These are phyloP conservation scores for Pagrus major DNA, from an alignment of 2,113 vertebrate species.

Conservation along the genomic window DNA sequence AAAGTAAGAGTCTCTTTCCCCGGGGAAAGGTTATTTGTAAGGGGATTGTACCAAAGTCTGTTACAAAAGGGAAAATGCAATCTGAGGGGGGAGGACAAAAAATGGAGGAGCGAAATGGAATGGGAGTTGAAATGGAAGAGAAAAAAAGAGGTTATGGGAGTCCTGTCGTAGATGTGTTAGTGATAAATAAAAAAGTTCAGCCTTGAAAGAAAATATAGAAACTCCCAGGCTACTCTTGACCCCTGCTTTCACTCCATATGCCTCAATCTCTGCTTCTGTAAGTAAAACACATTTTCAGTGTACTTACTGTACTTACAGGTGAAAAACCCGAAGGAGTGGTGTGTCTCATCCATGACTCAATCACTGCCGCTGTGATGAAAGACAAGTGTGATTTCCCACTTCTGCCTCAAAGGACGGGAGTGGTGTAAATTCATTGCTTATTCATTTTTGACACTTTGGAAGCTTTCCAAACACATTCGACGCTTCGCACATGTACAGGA, in stretches of 20 bases:
- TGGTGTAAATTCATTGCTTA: slow-evolving; percentile 38
- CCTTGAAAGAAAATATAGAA: slow-evolving; percentile 34
- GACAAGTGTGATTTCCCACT: slow-evolving; percentile 45
- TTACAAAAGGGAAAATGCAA: slow-evolving; percentile 73
- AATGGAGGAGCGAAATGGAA: slow-evolving; percentile 30
- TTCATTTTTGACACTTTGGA: slow-evolving; percentile 34
- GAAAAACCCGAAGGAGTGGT: background rate
- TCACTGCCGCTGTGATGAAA: slow-evolving; percentile 9
- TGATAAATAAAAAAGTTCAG: slow-evolving; percentile 55
- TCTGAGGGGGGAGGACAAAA: slow-evolving; percentile 30
- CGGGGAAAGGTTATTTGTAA: slow-evolving; percentile 76
- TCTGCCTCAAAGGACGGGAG: background rate
- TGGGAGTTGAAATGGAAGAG: slow-evolving; percentile 47
- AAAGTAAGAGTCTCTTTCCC: slow-evolving; percentile 59
- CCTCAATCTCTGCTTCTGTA: background rate
- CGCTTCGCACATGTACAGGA: background rate
- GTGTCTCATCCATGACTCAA: slow-evolving; percentile 9
- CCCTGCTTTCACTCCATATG: background rate
- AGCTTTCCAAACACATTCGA: slow-evolving; percentile 6
- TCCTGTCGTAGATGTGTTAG: slow-evolving; percentile 41
- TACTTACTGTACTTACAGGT: background rate
- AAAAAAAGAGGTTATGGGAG: slow-evolving; percentile 35
- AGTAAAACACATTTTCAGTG: background rate
- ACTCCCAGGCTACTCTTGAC: background rate
- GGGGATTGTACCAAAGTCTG: slow-evolving; percentile 73